Evolutionary conservation across 2,888 invertebrate species (phyloP), one percentile per base, ranked within the genome.

Genomic region (Hydrotaea cyrtoneurina): DNA sequence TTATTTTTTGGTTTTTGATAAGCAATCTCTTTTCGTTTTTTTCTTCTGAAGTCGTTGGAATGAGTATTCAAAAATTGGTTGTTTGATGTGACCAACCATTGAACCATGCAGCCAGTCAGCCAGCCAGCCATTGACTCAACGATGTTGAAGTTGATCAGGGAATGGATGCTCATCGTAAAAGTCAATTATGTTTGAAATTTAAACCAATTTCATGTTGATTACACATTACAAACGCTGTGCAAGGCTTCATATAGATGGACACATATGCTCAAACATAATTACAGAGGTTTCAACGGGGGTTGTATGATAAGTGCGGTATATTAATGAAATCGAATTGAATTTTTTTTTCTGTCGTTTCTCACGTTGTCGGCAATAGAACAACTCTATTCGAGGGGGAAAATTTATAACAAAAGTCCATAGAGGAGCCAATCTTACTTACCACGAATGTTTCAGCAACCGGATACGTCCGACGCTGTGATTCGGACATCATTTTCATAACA

Each of bases 161-260:
- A 31, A 72, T 57, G 59, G 57, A 46, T 83, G 78, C 21, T 78
- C 81, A 75, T 83, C 74, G 74, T 69, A 80, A 83, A 31, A 80
- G 71, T 81, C 84, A 80, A 81, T 81, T 84, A 84, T 75, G 75
- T 81, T 72, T 71, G 64, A 84, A 81, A 78, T 78, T 76, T 72
- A 81, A 84, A 84, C 81, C 81, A 81, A 84, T 81, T 84, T 84
- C n/a, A 78, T 75, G 81, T 64, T 84, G 80, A 81, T 84, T 84
- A 55, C 55, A 81, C 66, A 81, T 74, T 72, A 78, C 75, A 66
- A 78, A 64, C 71, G 50, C 17, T 46, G n/a, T 50, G 15, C 3
- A 43, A 43, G 3, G 31, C 31, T 31, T 7, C 7, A 4, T 11
- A 43, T 5, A 31, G 7, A 31, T 13, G 59, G 13, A 59, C 59